Evolutionary conservation across 2,797 vertebrate genomes (phyloP).

Genomic region (Phoebastria nigripes): DNA sequence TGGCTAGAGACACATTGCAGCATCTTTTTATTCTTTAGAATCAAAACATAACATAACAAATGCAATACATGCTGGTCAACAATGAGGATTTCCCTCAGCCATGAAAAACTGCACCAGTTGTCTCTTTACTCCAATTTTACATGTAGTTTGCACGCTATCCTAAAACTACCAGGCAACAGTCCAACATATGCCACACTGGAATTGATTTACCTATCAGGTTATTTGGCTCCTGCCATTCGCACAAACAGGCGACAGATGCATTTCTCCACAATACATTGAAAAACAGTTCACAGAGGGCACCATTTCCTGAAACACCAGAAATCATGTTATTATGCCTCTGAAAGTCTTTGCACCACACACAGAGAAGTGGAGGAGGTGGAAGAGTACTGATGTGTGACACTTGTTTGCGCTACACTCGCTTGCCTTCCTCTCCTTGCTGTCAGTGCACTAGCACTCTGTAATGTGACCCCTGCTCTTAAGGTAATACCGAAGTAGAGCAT

Average conservation of each 20-base stretch:
- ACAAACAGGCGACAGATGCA: accelerated
- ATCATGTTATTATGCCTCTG: background rate
- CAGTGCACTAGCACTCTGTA: background rate
- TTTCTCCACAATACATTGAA: background rate
- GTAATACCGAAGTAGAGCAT: accelerated
- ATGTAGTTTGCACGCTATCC: background rate
- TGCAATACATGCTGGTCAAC: background rate
- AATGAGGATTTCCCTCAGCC: constrained; percentile 1
- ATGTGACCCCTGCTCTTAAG: accelerated
- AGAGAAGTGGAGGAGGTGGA: background rate
- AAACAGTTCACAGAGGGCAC: background rate
- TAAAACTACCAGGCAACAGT: background rate
- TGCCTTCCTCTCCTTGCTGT: background rate
- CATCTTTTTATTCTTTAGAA: background rate
- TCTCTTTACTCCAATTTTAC: background rate
- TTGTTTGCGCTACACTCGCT: background rate
- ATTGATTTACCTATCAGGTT: background rate
- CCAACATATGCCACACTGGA: background rate
- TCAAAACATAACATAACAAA: background rate
- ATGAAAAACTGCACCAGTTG: background rate
- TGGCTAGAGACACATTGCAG: background rate
- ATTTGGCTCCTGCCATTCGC: background rate
- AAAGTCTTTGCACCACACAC: background rate
- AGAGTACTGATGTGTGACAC: too few relatives aligned
- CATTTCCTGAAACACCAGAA: background rate